phyloP scores from a whole-genome alignment of 1,140 invertebrate genomes.

The Cecropterus lyciades region DNA sequence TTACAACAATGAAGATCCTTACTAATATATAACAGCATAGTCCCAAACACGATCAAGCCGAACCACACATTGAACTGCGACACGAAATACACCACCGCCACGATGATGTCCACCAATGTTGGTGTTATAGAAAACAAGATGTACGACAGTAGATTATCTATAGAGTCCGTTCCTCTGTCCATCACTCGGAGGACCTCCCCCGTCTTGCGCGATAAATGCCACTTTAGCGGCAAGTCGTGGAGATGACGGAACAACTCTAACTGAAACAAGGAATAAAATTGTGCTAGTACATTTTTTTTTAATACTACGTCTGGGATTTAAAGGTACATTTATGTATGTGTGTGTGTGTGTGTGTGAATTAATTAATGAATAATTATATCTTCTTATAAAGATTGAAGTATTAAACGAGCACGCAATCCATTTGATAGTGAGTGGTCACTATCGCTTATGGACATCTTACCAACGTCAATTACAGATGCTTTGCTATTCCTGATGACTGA shows the following conservation, averaged over 20 bases:
- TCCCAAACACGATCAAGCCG: constrained; percentile 96
- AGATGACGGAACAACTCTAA: constrained; percentile 93
- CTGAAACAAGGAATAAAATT: constrained; percentile 69
- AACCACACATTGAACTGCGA: constrained; percentile 96
- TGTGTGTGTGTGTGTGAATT: no score
- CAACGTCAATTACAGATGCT: no score
- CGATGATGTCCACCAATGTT: constrained; percentile 95
- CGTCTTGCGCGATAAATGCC: constrained; percentile 97
- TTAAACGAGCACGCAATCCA: no score
- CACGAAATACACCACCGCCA: constrained; percentile 96
- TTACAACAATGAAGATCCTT: constrained; percentile 70
- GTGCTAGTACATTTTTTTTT: no score
- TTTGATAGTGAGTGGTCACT: no score
- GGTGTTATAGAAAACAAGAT: constrained; percentile 95
- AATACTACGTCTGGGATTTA: no score
- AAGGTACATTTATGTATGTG: no score
- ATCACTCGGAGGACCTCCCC: constrained; percentile 97
- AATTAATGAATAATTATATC: no score
- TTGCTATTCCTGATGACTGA: no score
- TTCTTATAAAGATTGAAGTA: no score
- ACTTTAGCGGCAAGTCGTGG: constrained; percentile 93
- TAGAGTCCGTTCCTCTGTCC: constrained; percentile 97
- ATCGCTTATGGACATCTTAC: no score
- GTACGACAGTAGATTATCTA: constrained; percentile 96
- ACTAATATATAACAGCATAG: constrained; percentile 97